Evolutionary conservation across 1,140 invertebrate species (phyloP), one percentile per base, ranked within the genome.

Genomic region (Hormaphis cornu): DNA sequence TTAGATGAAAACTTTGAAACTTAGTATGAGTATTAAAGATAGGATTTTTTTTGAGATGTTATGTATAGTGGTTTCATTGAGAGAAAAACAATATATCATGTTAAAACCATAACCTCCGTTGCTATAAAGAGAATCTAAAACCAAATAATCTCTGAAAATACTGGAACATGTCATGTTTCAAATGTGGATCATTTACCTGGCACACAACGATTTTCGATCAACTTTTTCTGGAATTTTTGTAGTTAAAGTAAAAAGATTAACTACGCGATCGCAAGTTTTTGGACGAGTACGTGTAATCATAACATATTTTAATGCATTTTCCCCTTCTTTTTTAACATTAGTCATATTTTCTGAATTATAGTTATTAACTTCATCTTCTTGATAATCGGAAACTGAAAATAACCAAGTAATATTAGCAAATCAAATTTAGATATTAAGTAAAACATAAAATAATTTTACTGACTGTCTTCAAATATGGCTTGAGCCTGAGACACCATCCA

Each of bases 281-380:
- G 87, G 87, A 46, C 84, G 81, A 0, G 90, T 93, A 71, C 89
- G 82, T 70, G 89, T 89, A 72, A 92, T 88, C 4, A 85, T 79
- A 10, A 66, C 59, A 6, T 61, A 66, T 40, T 61, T 53, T 42
- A 56, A 52, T 12, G 37, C 69, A 56, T 72, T 71, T 40, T 59
- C 50, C 1, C 63, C 26, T 35, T 59, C 54, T 20, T 40, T 56
- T 6, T 69, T 59, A 18, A 52, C 61, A 70, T 14, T 48, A 22
- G 37, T 6, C 1, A 35, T 18, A 22, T 37, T 30, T 30, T 59
- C 37, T 12, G 37, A 3, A 42, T 37, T 30, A 42, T 70, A 26
- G 40, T 63, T 20, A 44, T 33, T 42, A 5, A 37, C 22, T 59
- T 48, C 53, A 12, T 56, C 52, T 26, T 53, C 28, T 40, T 61